These are phyloP conservation scores for Coreius guichenoti DNA, from an alignment of 2,797 vertebrate species.

Conservation along the genomic window DNA sequence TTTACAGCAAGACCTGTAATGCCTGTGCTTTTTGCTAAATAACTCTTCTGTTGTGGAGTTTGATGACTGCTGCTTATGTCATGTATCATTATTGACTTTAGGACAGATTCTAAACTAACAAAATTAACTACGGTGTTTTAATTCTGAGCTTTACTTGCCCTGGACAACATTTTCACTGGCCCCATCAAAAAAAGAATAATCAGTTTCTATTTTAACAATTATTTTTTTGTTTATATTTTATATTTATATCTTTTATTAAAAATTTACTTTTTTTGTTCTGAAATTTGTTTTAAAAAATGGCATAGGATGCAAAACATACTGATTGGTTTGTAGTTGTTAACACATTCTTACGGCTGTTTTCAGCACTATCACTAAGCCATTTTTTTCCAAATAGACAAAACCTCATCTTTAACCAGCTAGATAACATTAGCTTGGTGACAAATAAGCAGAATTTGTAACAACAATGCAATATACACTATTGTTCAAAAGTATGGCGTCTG, in stretches of 20 bases:
- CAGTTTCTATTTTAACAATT: not conserved
- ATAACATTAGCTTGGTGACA: not conserved
- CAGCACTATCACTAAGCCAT: no score
- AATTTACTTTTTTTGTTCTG: not conserved
- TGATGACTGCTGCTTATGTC: conserved; percentile 16
- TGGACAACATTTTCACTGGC: not conserved
- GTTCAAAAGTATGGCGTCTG: not conserved
- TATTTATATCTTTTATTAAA: not conserved
- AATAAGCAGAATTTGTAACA: not conserved
- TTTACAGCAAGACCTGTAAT: conserved; percentile 39
- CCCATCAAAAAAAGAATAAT: no score
- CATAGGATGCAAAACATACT: not conserved
- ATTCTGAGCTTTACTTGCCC: not conserved
- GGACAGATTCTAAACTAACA: conserved; percentile 3
- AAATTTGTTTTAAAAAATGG: no score
- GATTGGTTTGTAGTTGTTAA: not conserved
- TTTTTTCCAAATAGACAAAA: not conserved
- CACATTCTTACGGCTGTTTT: not conserved
- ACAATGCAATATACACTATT: not conserved
- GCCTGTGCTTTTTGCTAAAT: conserved; percentile 28
- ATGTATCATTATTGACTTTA: conserved; percentile 19
- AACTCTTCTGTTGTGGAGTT: not conserved
- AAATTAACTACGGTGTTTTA: not conserved
- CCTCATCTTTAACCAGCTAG: not conserved
- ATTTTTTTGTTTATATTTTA: not conserved